phyloP scores from a whole-genome alignment of 2,888 invertebrate species.

The Scrobipalpa costella region DNA sequence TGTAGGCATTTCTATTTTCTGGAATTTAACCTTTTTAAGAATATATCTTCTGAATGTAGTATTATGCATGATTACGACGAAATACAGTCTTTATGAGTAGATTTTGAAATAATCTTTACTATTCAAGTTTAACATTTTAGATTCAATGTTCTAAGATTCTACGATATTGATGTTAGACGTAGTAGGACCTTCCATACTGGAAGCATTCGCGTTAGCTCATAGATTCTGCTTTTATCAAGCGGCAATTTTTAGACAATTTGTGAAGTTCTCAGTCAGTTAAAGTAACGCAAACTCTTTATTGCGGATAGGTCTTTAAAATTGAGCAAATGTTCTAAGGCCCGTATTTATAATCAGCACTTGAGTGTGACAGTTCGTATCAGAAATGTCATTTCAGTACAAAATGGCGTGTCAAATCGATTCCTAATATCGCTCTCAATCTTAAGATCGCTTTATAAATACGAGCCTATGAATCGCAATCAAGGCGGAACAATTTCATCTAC shows the following conservation, averaged over 20 bases:
- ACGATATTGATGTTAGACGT: neutral
- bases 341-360: too few species aligned
- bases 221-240: neutral
- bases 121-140: neutral
- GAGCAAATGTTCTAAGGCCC: too few species aligned
- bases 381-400: too few species aligned
- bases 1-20: neutral
- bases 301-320: too few species aligned
- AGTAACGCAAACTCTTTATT: neutral
- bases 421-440: too few species aligned
- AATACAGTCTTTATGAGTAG: neutral
- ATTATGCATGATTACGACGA: neutral
- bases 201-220: neutral
- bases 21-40: too few species aligned
- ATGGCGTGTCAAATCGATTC: too few species aligned
- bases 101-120: neutral
- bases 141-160: neutral
- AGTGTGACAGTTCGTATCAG: too few species aligned
- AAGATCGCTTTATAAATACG: too few species aligned
- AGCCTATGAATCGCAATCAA: too few species aligned
- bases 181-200: neutral
- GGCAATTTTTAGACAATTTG: neutral
- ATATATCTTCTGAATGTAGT: neutral
- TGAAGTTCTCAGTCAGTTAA: neutral
- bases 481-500: too few species aligned